Evolutionary conservation across 2,113 vertebrate genomes (phyloP).

Genomic region (Apteryx owenii): DNA sequence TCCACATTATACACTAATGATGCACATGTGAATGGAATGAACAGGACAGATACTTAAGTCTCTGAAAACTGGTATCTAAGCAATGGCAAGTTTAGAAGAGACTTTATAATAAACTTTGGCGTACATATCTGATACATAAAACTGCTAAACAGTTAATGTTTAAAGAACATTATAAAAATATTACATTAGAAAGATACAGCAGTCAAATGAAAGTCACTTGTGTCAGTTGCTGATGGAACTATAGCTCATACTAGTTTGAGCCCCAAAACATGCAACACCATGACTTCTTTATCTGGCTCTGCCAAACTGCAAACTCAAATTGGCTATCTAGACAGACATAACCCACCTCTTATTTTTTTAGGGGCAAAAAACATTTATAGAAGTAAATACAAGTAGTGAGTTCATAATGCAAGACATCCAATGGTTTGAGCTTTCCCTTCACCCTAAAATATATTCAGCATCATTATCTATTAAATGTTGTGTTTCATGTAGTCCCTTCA

Average conservation of each 20-base stretch:
- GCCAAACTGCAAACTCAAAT: no score
- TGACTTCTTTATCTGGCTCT: no score
- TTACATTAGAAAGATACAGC: background rate
- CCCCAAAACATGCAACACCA: no score
- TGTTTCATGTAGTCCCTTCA: background rate
- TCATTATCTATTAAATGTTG: accelerated
- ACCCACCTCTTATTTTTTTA: no score
- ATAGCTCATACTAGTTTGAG: no score
- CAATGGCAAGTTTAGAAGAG: background rate
- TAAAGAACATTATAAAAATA: background rate
- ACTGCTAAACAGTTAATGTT: background rate
- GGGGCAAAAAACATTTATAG: no score
- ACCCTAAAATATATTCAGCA: background rate
- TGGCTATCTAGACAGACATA: no score
- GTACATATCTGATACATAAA: background rate
- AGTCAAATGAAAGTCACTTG: no score
- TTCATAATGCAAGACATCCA: background rate
- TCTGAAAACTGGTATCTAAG: background rate
- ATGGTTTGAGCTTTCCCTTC: background rate
- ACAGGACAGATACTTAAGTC: background rate
- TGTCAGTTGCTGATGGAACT: no score
- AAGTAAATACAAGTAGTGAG: no score
- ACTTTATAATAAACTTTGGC: background rate
- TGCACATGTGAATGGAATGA: background rate
- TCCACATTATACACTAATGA: background rate